A percentile compares a stretch with the other conserved stretches of the same genome.
These are phyloP conservation scores for Rhinogobio ventralis DNA, from an alignment of 2,797 vertebrate species.

Conservation along the genomic window DNA sequence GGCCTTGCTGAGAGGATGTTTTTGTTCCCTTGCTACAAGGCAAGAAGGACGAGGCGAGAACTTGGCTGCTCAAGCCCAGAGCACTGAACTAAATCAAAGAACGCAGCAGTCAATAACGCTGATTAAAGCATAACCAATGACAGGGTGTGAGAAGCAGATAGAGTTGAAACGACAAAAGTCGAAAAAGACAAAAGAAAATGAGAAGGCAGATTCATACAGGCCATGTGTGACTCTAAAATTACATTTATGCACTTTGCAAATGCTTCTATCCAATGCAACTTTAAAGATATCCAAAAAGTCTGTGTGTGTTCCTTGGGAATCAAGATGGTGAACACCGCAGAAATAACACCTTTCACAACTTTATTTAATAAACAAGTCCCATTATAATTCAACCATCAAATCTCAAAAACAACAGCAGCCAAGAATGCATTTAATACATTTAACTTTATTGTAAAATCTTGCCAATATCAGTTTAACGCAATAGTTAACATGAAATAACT, in stretches of 20 bases:
- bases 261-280: neutral
- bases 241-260: neutral
- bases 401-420: neutral
- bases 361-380: neutral
- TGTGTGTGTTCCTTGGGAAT: neutral
- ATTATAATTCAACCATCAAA: too few species aligned
- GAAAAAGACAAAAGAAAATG: conserved; percentile 21
- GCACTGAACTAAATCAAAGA: conserved; percentile 47
- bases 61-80: conserved; percentile 24
- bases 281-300: neutral
- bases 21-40: conserved; percentile 40
- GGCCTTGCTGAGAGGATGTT: conserved; percentile 49
- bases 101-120: conserved; percentile 47
- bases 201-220: conserved; percentile 57
- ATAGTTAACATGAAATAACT: neutral
- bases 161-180: conserved; percentile 5
- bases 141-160: conserved; percentile 29
- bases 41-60: conserved; percentile 20
- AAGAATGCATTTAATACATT: too few species aligned
- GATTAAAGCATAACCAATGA: conserved; percentile 46
- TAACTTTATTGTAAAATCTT: neutral
- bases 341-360: neutral
- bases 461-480: neutral
- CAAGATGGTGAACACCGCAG: neutral
- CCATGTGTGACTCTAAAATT: conserved; percentile 1